Evolutionary conservation across 1,140 invertebrate species (phyloP), one percentile per base, ranked within the genome.

Genomic region (Bicyclus anynana): DNA sequence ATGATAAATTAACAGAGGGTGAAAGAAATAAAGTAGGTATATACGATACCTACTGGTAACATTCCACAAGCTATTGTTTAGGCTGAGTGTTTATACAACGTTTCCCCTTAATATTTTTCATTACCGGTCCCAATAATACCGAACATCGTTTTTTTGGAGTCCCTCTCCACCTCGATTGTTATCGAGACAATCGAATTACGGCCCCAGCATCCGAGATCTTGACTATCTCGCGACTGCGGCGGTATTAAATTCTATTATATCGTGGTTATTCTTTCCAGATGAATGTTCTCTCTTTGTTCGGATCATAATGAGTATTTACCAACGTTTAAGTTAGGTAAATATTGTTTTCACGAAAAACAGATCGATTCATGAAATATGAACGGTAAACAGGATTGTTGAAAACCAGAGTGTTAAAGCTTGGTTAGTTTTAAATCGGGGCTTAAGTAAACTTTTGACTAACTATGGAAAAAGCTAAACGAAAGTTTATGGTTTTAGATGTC

Each of bases 81-180:
- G 56, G 59, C 62, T 65, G 59, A 69, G 37, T 40, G 37, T 40
- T 17, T 40, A 1, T 17, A 17, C n/a, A 40, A 17, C 37, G 37
- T 40, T 40, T 16, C 37, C 10, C 16, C 14, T 16, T 10, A 40
- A 17, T 40, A 40, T 40, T 40, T 40, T 40, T 40, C 37, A 40
- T 40, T 40, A 40, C 16, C 23, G 37, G 13, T 14, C 37, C 13
- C 1, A 40, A 40, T 17, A 40, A 2, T 40, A 16, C 13, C 16
- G 16, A 40, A 17, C 3, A 14, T 17, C 12, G 17, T 17, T 40
- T 17, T 40, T 40, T 14, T 5, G 13, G 13, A 16, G 13, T 40
- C 0, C 16, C 17, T 40, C 37, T 5, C 37, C 1, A 40, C 16
- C 14, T 17, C 37, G 13, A 40, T 40, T 40, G 12, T 40, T 40